These are phyloP conservation scores for Thereva unica DNA, from an alignment of 2,888 invertebrate genomes.

Conservation along the genomic window DNA sequence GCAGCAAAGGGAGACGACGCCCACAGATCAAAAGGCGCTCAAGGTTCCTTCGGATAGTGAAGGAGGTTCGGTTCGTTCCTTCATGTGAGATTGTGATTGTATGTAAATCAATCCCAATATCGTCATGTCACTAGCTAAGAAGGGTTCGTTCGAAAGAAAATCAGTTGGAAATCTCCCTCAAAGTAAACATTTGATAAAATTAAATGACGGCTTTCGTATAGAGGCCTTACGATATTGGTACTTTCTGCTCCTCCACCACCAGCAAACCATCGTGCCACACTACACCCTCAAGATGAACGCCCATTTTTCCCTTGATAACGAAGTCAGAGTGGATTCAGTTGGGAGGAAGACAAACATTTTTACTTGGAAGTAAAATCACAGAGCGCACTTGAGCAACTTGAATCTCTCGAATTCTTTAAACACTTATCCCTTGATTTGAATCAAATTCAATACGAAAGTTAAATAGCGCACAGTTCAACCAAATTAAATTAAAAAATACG, in stretches of 20 bases:
- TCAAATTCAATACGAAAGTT: constrained; percentile 41
- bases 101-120: constrained; percentile 34
- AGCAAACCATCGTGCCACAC: constrained; percentile 9
- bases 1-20: not conserved
- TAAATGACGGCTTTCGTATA: constrained; percentile 35
- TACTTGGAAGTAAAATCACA: constrained; percentile 38
- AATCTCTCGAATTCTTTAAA: constrained; percentile 39
- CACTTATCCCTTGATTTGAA: constrained; percentile 41
- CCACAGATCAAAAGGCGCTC: too few relatives aligned
- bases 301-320: constrained; percentile 32
- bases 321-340: constrained; percentile 30
- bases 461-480: constrained; percentile 38
- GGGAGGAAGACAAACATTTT: constrained; percentile 39
- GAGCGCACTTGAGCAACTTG: constrained; percentile 31
- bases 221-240: constrained; percentile 20
- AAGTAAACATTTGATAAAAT: constrained; percentile 41
- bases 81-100: constrained; percentile 19
- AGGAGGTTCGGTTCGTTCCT: not conserved
- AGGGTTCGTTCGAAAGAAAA: constrained; percentile 26
- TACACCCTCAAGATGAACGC: not conserved
- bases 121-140: constrained; percentile 32
- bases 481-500: constrained; percentile 39
- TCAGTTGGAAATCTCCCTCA: constrained; percentile 36
- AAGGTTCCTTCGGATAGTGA: too few relatives aligned
- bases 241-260: constrained; percentile 1